phyloP scores from a whole-genome alignment of 2,797 vertebrate genomes.

The Lacerta viridis region DNA sequence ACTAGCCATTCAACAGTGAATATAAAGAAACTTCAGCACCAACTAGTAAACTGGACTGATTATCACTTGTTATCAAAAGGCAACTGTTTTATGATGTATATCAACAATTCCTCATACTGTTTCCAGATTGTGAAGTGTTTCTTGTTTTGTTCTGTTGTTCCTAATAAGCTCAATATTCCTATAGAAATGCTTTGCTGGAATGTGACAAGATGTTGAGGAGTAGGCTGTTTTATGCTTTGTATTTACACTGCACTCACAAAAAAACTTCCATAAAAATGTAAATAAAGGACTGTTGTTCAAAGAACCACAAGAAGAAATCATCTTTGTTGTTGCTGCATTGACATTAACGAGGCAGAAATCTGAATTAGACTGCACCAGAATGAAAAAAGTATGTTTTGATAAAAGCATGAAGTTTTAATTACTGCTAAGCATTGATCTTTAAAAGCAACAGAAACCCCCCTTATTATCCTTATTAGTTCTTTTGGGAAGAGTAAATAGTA shows the following conservation, averaged over 20 bases:
- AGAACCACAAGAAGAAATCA: conserved; percentile 2
- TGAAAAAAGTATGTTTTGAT: conserved; percentile 19
- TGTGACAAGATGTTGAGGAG: conserved; percentile 55
- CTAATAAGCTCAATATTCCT: conserved; percentile 36
- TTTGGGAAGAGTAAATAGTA: neutral
- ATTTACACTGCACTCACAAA: conserved; percentile 48
- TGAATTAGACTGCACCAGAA: conserved; percentile 63
- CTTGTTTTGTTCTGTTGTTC: conserved; percentile 35
- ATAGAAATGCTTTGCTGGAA: conserved; percentile 57
- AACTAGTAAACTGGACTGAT: neutral
- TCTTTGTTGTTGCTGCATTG: conserved; percentile 42
- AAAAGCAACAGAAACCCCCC: conserved; percentile 38
- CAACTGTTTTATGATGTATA: conserved; percentile 27
- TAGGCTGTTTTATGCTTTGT: conserved; percentile 40
- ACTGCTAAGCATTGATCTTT: conserved; percentile 52
- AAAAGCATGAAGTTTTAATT: conserved; percentile 50
- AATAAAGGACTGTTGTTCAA: conserved; percentile 57
- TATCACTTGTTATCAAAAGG: conserved; percentile 52
- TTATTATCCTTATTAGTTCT: conserved; percentile 39
- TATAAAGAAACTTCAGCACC: neutral
- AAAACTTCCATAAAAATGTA: conserved; percentile 56
- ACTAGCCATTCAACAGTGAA: neutral
- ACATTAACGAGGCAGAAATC: conserved; percentile 69
- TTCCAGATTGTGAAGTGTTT: conserved; percentile 47
- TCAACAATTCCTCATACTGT: conserved; percentile 39